Percentiles rank a stretch among this genome's conserved stretches.
Conservation (phyloP, 2,113 vertebrate species). For the Coregonus clupeaformis region DNA sequence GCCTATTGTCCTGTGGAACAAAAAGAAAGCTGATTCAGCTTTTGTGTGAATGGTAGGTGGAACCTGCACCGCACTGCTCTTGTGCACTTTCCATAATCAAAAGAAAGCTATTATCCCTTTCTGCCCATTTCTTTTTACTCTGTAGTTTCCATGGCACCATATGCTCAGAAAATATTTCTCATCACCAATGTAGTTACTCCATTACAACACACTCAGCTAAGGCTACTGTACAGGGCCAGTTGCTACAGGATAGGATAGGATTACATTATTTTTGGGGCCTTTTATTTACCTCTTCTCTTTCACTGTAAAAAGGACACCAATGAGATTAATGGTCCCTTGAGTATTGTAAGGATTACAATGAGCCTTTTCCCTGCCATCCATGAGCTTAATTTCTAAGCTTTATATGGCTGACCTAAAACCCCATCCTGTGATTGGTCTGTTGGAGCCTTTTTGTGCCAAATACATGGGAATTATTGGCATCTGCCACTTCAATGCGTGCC, state of each 20-base stretch:
- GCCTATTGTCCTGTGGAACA: neutral
- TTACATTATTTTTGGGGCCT: constrained; percentile 67
- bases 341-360: constrained; percentile 70
- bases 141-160: constrained; percentile 30
- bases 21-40: constrained; percentile 22
- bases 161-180: constrained; percentile 23
- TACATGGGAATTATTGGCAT: constrained; percentile 47
- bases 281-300: constrained; percentile 64
- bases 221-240: constrained; percentile 28
- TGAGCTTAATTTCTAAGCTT: constrained; percentile 58
- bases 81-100: constrained; percentile 29
- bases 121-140: constrained; percentile 19
- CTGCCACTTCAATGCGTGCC: neutral
- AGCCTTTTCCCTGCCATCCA: constrained; percentile 53
- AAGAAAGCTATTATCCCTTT: constrained; percentile 30
- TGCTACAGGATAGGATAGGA: constrained; percentile 48
- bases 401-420: constrained; percentile 45
- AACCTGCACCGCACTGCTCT: constrained; percentile 19
- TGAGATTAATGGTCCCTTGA: constrained; percentile 64
- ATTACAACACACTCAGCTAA: constrained; percentile 44
- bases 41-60: constrained; percentile 20
- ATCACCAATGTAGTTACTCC: constrained; percentile 39
- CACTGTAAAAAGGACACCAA: constrained; percentile 55
- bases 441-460: constrained; percentile 25
- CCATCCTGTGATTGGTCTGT: constrained; percentile 44